Evolutionary conservation across 2,113 vertebrate species (phyloP).

Genomic region (Ia io): DNA sequence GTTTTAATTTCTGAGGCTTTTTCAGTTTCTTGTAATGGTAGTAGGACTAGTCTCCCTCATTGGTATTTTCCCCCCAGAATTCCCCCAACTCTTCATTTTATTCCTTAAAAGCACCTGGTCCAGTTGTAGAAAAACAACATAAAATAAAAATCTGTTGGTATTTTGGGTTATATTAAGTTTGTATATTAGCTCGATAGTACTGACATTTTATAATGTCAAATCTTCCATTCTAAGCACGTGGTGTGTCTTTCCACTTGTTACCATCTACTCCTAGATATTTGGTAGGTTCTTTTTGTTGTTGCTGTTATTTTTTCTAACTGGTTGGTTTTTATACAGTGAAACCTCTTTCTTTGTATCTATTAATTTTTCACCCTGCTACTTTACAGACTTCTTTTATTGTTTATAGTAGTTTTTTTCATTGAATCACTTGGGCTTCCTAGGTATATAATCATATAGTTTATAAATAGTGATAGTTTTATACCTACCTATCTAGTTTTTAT

Average conservation of each 20-base stretch:
- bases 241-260: neutral
- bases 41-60: neutral
- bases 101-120: neutral
- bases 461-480: neutral
- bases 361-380: neutral
- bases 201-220: neutral
- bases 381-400: neutral
- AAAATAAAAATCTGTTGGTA: conserved; percentile 1
- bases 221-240: neutral
- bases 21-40: neutral
- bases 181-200: neutral
- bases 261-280: neutral
- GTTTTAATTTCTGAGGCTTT: neutral
- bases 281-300: neutral
- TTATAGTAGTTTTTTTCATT: neutral
- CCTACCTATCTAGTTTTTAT: neutral
- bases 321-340: neutral
- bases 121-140: neutral
- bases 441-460: neutral
- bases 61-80: neutral
- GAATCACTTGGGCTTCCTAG: neutral
- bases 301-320: neutral
- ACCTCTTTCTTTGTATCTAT: neutral
- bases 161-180: neutral
- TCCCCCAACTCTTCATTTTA: neutral